These are phyloP conservation scores for Lophotriccus pileatus DNA, from an alignment of 2,797 vertebrate genomes.

Conservation along the genomic window DNA sequence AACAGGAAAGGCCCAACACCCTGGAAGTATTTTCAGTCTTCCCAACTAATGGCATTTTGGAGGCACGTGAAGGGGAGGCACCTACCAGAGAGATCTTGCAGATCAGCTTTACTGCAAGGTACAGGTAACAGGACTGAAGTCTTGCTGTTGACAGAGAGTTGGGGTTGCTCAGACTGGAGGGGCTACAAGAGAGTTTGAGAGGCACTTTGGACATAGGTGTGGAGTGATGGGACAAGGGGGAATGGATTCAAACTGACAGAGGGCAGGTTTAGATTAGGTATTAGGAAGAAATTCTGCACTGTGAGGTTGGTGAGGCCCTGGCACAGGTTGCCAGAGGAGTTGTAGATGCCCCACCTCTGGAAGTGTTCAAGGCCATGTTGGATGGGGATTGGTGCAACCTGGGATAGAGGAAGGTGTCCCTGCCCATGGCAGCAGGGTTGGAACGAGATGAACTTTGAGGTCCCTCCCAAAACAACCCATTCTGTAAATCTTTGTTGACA, in stretches of 20 bases:
- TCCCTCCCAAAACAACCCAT: background rate
- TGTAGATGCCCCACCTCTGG: background rate
- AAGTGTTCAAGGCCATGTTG: background rate
- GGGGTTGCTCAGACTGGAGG: background rate
- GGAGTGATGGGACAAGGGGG: background rate
- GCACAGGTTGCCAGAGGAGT: background rate
- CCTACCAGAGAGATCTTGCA: constrained; percentile 71
- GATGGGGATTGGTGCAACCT: background rate
- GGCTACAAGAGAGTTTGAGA: background rate
- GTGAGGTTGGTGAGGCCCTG: background rate
- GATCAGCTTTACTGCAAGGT: constrained; percentile 90
- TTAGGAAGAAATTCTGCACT: background rate
- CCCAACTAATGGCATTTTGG: constrained; percentile 80
- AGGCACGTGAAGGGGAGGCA: constrained; percentile 34
- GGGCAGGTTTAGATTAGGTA: background rate
- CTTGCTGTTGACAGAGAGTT: background rate
- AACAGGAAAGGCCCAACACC: background rate
- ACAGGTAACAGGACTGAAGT: background rate
- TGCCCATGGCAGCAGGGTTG: background rate
- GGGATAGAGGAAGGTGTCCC: background rate
- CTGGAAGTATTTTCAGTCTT: constrained; percentile 75
- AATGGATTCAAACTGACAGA: background rate
- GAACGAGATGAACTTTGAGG: background rate
- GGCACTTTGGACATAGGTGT: background rate
- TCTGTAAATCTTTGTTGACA: background rate